Evolutionary conservation across 2,888 invertebrate genomes (phyloP).

Genomic region (Enchytraeus crypticus): DNA sequence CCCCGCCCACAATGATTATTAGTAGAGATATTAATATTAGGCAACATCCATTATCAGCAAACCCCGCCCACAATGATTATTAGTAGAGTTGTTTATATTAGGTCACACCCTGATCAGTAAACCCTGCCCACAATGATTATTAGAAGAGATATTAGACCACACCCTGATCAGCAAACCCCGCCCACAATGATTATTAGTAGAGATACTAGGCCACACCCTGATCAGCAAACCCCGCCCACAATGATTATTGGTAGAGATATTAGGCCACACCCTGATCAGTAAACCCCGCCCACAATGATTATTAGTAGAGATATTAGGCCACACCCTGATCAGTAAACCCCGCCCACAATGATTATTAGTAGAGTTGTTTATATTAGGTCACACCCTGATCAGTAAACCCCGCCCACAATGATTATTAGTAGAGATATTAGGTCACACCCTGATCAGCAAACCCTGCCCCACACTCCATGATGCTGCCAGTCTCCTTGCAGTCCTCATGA

Average conservation of each 20-base stretch:
- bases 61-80: background rate
- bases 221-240: too few relatives aligned
- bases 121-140: too few relatives aligned
- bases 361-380: background rate
- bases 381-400: too few relatives aligned
- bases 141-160: slow-evolving; percentile 26
- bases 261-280: too few relatives aligned
- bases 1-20: too few relatives aligned
- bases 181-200: too few relatives aligned
- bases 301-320: background rate
- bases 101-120: too few relatives aligned
- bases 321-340: background rate
- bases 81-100: background rate
- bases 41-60: background rate
- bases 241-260: too few relatives aligned
- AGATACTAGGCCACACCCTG: too few relatives aligned
- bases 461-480: slow-evolving; percentile 53
- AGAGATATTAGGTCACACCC: slow-evolving; percentile 39
- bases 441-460: slow-evolving; percentile 54
- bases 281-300: too few relatives aligned
- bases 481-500: slow-evolving; percentile 79
- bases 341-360: background rate
- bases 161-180: slow-evolving; percentile 53
- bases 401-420: too few relatives aligned
- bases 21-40: background rate